Evolutionary conservation across 2,888 invertebrate species (phyloP).

Genomic region (Dasypolia templi): DNA sequence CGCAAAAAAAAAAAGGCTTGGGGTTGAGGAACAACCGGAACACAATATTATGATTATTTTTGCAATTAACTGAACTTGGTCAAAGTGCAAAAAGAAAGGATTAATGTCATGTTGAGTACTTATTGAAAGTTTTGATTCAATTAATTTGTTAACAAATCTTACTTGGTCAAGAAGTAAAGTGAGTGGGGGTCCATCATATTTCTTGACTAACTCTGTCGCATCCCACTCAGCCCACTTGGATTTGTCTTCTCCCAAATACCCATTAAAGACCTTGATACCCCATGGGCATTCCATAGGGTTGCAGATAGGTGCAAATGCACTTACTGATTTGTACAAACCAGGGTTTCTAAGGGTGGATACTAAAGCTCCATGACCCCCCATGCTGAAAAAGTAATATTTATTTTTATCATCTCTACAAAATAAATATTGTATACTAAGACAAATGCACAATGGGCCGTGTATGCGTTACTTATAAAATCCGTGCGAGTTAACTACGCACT

Average conservation of each 20-base stretch:
- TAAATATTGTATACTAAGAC: not conserved
- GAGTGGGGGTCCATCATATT: constrained; percentile 95
- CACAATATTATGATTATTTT: not conserved
- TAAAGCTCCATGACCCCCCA: constrained; percentile 99
- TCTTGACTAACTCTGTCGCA: constrained; percentile 95
- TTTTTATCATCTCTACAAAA: not conserved
- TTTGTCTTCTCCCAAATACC: constrained; percentile 94
- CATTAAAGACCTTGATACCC: constrained; percentile 96
- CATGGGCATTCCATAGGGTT: constrained; percentile 96
- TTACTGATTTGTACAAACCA: constrained; percentile 95
- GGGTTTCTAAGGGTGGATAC: constrained; percentile 97
- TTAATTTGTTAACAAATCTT: constrained; percentile 33
- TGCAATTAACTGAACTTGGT: not conserved
- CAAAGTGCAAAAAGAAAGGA: not conserved
- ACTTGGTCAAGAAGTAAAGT: constrained; percentile 97
- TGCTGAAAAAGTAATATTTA: constrained; percentile 90
- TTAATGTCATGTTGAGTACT: not conserved
- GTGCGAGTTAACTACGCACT: not conserved
- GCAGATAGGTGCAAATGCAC: constrained; percentile 98
- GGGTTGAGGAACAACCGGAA: too few relatives aligned
- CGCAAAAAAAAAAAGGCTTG: too few relatives aligned
- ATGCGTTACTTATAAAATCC: not conserved
- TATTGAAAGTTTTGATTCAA: too few relatives aligned
- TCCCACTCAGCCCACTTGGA: constrained; percentile 96
- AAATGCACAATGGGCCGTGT: not conserved